Percentiles rank a stretch among this genome's conserved stretches.
Evolutionary conservation across 2,797 vertebrate genomes (phyloP).

Genomic region (Nannoperca australis): DNA sequence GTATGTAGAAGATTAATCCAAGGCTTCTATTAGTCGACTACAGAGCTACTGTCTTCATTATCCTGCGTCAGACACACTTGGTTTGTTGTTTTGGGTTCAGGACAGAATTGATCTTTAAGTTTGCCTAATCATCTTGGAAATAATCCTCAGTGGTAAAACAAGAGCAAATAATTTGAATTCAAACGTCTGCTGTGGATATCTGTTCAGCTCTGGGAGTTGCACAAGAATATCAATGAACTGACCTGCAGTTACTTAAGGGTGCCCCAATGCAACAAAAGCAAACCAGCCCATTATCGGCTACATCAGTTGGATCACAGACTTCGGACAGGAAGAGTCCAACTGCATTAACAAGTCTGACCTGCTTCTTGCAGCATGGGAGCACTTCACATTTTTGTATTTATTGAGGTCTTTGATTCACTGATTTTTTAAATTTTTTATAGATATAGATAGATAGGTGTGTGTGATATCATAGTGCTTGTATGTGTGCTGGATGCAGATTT

Average conservation of each 20-base stretch:
- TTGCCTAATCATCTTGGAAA: constrained; percentile 52
- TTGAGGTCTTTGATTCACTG: constrained; percentile 8
- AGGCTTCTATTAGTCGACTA: not conserved
- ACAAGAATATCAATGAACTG: constrained; percentile 44
- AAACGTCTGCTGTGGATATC: constrained; percentile 29
- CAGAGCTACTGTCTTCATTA: constrained; percentile 15
- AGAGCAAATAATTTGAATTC: constrained; percentile 54
- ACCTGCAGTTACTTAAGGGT: constrained; percentile 34
- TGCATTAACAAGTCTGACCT: constrained; percentile 20
- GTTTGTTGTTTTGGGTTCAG: constrained; percentile 3
- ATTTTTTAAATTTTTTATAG: too few relatives aligned
- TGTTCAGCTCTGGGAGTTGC: constrained; percentile 34
- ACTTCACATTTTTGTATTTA: constrained; percentile 18
- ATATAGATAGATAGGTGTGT: too few relatives aligned
- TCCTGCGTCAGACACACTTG: constrained; percentile 3
- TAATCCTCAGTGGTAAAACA: constrained; percentile 48
- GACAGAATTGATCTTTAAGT: constrained; percentile 49
- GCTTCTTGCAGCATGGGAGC: not conserved
- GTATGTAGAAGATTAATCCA: constrained; percentile 17
- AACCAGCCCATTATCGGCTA: constrained; percentile 25
- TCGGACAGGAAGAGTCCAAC: constrained; percentile 9
- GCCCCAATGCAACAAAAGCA: constrained; percentile 41
- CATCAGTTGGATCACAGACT: constrained; percentile 32
- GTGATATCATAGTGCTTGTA: not conserved
- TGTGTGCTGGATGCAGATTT: constrained; percentile 8